A percentile compares a stretch with the other conserved stretches of the same genome.
Conservation (phyloP, 2,888 invertebrate genomes). For the Coecobrya sp. region DNA sequence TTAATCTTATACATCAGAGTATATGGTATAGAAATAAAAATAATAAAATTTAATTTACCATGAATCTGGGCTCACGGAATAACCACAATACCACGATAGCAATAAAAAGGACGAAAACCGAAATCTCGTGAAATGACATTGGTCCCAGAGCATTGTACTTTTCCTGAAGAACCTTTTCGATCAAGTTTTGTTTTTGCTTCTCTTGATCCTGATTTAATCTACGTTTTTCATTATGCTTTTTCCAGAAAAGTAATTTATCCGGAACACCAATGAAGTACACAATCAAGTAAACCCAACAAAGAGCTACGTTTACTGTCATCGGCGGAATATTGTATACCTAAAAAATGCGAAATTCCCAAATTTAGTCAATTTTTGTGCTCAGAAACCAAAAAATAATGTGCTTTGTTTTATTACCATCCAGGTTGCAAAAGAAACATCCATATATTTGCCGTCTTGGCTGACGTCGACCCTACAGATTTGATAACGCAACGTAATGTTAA, state of each 20-base stretch:
- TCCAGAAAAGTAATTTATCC: conserved; percentile 68
- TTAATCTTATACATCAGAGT: no score
- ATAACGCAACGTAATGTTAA: neutral
- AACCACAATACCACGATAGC: conserved; percentile 95
- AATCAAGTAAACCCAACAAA: conserved; percentile 94
- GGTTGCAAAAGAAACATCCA: conserved; percentile 92
- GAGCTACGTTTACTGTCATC: conserved; percentile 93
- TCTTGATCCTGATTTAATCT: conserved; percentile 56
- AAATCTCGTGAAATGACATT: conserved; percentile 92
- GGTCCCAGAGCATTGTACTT: conserved; percentile 94
- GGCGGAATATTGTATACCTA: conserved; percentile 95
- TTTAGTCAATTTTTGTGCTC: no score
- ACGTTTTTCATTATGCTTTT: conserved; percentile 55
- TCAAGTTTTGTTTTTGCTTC: conserved; percentile 31
- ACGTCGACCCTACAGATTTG: conserved; percentile 74
- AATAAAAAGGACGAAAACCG: conserved; percentile 92
- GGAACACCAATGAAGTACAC: conserved; percentile 93
- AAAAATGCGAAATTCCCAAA: no score
- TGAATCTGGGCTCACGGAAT: conserved; percentile 95
- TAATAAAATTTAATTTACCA: conserved; percentile 87
- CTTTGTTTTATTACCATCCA: no score
- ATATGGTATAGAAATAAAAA: neutral
- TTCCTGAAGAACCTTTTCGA: conserved; percentile 91
- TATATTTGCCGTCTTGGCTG: conserved; percentile 81
- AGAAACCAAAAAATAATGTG: no score